Base-by-base conservation (phyloP, 2,113 vertebrate species). In the Caretta caretta region DNA sequence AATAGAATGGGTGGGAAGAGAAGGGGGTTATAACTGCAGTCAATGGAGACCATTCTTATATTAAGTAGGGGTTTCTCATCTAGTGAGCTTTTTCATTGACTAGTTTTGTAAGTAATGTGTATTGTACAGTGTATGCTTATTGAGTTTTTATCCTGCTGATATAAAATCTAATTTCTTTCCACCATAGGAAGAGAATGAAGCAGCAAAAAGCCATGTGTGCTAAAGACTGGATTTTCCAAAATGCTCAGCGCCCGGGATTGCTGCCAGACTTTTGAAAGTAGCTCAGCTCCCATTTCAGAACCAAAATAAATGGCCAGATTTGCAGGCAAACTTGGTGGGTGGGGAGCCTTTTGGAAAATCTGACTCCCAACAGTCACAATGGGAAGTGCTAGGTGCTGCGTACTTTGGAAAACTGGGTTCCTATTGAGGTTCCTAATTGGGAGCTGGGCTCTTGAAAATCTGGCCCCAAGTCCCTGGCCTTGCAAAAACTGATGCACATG, bases 181-280 rank as follows among this genome's bases (percentile, higher is more conserved):
- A 14, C 62, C 78, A 10, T 42, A 84, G 91, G 76, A 93, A 48
- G 0, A 0, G 84, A 75, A 50, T 1, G 2, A 38, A 86, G 25
- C 25, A 42, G 29, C 57, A 2, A 25, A 83, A 92, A 65, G 8
- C 19, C 19, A n/a, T 72, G 65, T 38, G 65, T 17, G n/a, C 56
- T 38, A 76, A 56, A 42, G 81, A 42, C 10, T n/a, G 38, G 31
- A 31, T 59, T 87, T 90, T n/a, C 65, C 16, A 1, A 53, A 75
- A 57, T 0, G 22, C 1, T n/a, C 49, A 51, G 50, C n/a, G 42
- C 48, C 79, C 22, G 1, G 3, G 19, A 54, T 3, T 53, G 3
- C 9, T 8, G 6, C 22, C 42, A 42, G 19, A 80, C 35, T n/a
- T 78, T 27, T 54, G 75, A 90, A 78, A 65, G 19, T 65, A 75